Evolutionary conservation across 2,113 vertebrate genomes (phyloP).

Genomic region (Hydrolagus affinis): DNA sequence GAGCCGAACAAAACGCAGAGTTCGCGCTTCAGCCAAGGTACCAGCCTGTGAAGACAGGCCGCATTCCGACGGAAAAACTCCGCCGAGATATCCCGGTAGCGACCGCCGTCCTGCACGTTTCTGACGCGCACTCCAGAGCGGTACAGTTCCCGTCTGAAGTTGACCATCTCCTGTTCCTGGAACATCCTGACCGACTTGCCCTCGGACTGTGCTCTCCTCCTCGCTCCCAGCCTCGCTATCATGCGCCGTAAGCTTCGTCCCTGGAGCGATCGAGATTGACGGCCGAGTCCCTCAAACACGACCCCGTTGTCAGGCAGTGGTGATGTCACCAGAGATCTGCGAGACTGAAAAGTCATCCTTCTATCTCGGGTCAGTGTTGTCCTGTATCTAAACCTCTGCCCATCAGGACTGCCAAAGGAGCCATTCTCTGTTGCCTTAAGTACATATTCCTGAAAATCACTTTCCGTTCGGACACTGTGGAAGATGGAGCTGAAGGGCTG

Average conservation of each 20-base stretch:
- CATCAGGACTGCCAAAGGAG: conserved; percentile 68
- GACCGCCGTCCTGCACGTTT: conserved; percentile 73
- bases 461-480: conserved; percentile 80
- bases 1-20: conserved; percentile 76
- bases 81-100: conserved; percentile 75
- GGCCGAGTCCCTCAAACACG: conserved; percentile 61
- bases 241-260: conserved; percentile 63
- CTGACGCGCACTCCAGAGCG: conserved; percentile 63
- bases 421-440: conserved; percentile 58
- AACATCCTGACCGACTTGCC: conserved; percentile 57
- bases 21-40: conserved; percentile 85
- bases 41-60: conserved; percentile 80
- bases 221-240: conserved; percentile 62
- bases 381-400: conserved; percentile 74
- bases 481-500: conserved; percentile 88
- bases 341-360: conserved; percentile 44
- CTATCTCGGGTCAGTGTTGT: conserved; percentile 70
- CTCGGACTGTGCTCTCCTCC: conserved; percentile 61
- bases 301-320: conserved; percentile 63
- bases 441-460: conserved; percentile 80
- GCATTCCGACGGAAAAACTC: conserved; percentile 84
- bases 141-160: conserved; percentile 81
- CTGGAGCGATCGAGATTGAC: conserved; percentile 45
- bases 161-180: conserved; percentile 78
- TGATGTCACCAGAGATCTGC: conserved; percentile 43